phyloP scores from a whole-genome alignment of 2,113 vertebrate species.

The Myiozetetes cayanensis region DNA sequence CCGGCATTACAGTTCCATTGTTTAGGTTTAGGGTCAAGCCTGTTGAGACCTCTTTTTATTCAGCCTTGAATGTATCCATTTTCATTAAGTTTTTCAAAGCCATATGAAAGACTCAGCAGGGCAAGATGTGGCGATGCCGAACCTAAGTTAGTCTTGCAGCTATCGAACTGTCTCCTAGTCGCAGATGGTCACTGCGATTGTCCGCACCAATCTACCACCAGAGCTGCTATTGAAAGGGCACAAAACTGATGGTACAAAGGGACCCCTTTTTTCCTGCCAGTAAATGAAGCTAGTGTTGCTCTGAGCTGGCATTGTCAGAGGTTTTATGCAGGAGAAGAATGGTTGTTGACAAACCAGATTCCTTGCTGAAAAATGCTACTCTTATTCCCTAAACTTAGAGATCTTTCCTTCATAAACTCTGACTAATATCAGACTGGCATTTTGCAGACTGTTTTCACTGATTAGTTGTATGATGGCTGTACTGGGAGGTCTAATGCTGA shows the following conservation, averaged over 20 bases:
- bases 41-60: slow-evolving; percentile 53
- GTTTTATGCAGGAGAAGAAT: slow-evolving; percentile 43
- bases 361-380: slow-evolving; percentile 31
- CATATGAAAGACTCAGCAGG: slow-evolving; percentile 45
- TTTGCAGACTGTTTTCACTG: slow-evolving; percentile 32
- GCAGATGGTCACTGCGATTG: slow-evolving; percentile 41
- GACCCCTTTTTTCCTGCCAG: neutral
- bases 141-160: slow-evolving; percentile 6
- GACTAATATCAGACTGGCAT: slow-evolving; percentile 30
- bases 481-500: neutral
- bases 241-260: slow-evolving; percentile 38
- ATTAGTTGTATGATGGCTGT: neutral
- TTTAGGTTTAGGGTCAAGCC: slow-evolving; percentile 54
- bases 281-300: slow-evolving; percentile 48
- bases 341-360: slow-evolving; percentile 52
- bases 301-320: neutral
- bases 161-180: neutral
- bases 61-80: slow-evolving; percentile 61
- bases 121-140: neutral
- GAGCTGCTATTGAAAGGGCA: slow-evolving; percentile 44
- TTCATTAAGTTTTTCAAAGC: slow-evolving; percentile 62
- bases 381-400: slow-evolving; percentile 16
- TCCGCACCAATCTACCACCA: neutral
- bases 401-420: slow-evolving; percentile 23
- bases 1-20: slow-evolving; percentile 37